phyloP scores from a whole-genome alignment of 2,113 vertebrate genomes.

The Aleadryas rufinucha region DNA sequence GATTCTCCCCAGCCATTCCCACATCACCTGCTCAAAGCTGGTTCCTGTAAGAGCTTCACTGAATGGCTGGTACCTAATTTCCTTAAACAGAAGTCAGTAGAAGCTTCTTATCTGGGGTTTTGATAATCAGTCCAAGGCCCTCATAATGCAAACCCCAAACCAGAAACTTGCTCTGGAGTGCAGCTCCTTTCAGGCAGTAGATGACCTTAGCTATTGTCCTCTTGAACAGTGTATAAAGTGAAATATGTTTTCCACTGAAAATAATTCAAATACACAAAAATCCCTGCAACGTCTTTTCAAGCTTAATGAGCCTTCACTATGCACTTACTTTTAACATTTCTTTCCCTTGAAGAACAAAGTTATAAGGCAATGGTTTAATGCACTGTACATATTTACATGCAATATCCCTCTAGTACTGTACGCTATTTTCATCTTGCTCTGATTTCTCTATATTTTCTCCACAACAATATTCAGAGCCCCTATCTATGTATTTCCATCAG shows the following conservation, averaged over 20 bases:
- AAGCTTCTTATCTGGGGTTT: neutral
- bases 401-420: neutral
- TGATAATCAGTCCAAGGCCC: neutral
- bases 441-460: neutral
- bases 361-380: neutral
- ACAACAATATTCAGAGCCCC: neutral
- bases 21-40: neutral
- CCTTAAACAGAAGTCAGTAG: neutral
- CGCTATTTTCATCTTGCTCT: neutral
- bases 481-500: neutral
- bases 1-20: neutral
- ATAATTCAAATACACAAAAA: neutral
- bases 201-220: neutral
- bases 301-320: neutral
- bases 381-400: neutral
- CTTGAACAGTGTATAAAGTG: neutral
- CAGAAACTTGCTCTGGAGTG: neutral
- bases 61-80: neutral
- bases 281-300: neutral
- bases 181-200: neutral
- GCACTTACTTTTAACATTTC: neutral
- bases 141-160: neutral
- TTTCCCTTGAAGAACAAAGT: neutral
- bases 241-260: neutral
- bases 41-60: neutral